Conservation (phyloP, 1,140 invertebrate genomes). For the Prorops nasuta region DNA sequence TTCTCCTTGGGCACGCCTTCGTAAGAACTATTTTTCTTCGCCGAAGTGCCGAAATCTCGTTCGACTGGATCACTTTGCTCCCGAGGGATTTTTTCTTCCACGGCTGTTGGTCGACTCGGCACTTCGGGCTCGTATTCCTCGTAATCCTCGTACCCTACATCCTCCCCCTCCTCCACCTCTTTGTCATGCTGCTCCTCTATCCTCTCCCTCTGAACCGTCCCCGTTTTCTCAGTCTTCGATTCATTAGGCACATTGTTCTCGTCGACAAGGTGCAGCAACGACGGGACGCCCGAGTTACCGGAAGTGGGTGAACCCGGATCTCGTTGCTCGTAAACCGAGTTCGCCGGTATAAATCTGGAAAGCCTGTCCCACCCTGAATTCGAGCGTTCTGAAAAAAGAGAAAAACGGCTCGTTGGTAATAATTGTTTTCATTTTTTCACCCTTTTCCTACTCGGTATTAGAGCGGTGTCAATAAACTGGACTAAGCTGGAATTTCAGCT, state of each 20-base stretch:
- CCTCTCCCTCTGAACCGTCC: conserved; percentile 17
- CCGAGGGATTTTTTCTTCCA: too few relatives aligned
- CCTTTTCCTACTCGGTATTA: too few relatives aligned
- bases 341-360: conserved; percentile 38
- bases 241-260: conserved; percentile 27
- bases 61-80: too few relatives aligned
- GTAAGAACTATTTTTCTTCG: too few relatives aligned
- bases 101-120: too few relatives aligned
- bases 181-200: conserved; percentile 19
- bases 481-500: too few relatives aligned
- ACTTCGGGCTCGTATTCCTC: conserved; percentile 14
- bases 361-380: conserved; percentile 34
- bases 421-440: too few relatives aligned
- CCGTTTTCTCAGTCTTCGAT: conserved; percentile 15
- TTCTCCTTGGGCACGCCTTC: too few relatives aligned
- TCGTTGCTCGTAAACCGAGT: conserved; percentile 37
- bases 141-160: conserved; percentile 9
- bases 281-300: conserved; percentile 18
- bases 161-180: conserved; percentile 21
- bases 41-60: too few relatives aligned
- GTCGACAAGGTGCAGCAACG: conserved; percentile 13
- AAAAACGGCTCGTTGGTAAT: too few relatives aligned
- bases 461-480: too few relatives aligned
- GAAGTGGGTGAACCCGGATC: conserved; percentile 16
- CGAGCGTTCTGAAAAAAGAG: conserved; percentile 27